These are phyloP conservation scores for Sebastes goodei DNA, from an alignment of 2,797 vertebrate genomes.

Conservation along the genomic window DNA sequence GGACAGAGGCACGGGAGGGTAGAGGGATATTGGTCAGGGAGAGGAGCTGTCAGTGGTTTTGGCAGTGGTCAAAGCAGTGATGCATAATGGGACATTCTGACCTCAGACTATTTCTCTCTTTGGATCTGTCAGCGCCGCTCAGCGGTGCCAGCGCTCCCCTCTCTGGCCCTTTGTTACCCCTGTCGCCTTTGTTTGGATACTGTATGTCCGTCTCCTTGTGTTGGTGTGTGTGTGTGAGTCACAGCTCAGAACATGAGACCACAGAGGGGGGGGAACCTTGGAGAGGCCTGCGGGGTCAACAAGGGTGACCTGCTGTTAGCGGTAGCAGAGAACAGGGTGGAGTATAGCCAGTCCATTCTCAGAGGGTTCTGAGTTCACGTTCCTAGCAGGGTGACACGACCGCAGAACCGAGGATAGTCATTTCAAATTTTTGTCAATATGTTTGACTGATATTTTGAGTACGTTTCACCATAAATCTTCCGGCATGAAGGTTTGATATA, in stretches of 20 bases:
- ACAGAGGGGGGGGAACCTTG: slow-evolving; percentile 29
- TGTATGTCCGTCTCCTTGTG: neutral
- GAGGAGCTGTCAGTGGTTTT: slow-evolving; percentile 64
- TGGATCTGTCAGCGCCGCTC: slow-evolving; percentile 51
- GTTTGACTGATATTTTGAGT: neutral
- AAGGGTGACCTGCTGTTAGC: slow-evolving; percentile 47
- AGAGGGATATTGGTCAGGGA: slow-evolving; percentile 18
- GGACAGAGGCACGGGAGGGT: slow-evolving; percentile 10
- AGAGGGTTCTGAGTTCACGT: slow-evolving; percentile 14
- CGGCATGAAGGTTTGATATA: neutral
- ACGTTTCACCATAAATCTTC: neutral
- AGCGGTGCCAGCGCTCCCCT: slow-evolving; percentile 27
- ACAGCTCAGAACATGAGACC: slow-evolving; percentile 36
- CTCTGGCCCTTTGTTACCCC: slow-evolving; percentile 39
- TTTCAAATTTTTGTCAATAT: neutral
- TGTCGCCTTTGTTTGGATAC: slow-evolving; percentile 45
- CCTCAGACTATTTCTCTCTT: slow-evolving; percentile 60
- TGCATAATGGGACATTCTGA: slow-evolving; percentile 59
- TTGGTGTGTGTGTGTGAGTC: slow-evolving; percentile 24
- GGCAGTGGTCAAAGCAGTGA: slow-evolving; percentile 50
- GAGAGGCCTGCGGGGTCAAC: slow-evolving; percentile 41
- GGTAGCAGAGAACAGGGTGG: slow-evolving; percentile 20
- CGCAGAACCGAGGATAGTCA: neutral
- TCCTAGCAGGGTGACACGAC: slow-evolving; percentile 22
- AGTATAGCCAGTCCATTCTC: slow-evolving; percentile 19